Base-by-base conservation (phyloP, 1,140 invertebrate genomes). In the Drosophila oshimai region DNA sequence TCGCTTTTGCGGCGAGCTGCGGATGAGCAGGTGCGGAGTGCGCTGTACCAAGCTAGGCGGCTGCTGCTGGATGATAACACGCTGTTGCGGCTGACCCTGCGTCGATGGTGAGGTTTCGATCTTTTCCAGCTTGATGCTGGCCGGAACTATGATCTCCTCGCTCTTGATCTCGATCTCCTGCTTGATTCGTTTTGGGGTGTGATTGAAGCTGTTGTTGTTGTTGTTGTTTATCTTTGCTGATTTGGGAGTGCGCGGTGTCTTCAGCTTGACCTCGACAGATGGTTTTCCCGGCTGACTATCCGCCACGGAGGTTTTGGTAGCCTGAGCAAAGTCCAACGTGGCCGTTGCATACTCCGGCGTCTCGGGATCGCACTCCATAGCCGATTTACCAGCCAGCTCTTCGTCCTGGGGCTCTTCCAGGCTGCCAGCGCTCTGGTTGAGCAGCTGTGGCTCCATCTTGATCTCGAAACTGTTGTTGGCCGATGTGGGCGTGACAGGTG, bases 81-180 rank as follows among this genome's bases (percentile, higher is more conserved):
- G 70, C 28, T 86, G 73, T 20, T 55, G 64, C 17, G 53, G 62
- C 55, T 70, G 65, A 3, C 22, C 50, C 24, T 54, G 44, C 13
- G 71, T 31, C 4, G 61, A 31, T 1, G 51, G 57, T 0, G 64
- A 68, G 4, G 77, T 34, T 31, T 90, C 89, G 10, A 90, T 83
- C 58, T 90, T 90, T 15, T 90, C 89, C 15, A 90, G 42, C 47
- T 90, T 90, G 4, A 90, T 90, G 29, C 58, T 90, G 9, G 89
- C 83, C 7, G 89, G 89, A 29, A 90, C 84, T 37, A 90, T 79
- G 15, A 90, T 90, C 41, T 90, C 89, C 34, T 90, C 89, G 41
- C 89, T 90, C 75, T 90, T 90, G 44, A 90, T 90, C 51, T 90
- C 86, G 26, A 90, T 90, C 41, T 90, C 89, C 31, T 90, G 89